These are phyloP conservation scores for Lophura swinhoii DNA, from an alignment of 2,797 vertebrate genomes.

Conservation along the genomic window DNA sequence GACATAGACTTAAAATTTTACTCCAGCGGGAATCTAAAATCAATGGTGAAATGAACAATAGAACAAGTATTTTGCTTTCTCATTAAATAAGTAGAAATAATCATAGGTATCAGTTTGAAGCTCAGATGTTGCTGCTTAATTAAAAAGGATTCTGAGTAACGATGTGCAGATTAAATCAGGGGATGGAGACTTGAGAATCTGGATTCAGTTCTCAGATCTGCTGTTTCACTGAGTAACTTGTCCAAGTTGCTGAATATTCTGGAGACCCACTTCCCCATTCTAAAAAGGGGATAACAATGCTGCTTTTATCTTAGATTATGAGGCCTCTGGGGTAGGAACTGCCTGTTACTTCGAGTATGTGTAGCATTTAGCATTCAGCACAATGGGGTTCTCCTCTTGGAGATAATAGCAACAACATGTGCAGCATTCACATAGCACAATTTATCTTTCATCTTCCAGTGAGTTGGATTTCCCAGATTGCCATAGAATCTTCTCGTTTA, in stretches of 20 bases:
- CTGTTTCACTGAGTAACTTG: slow-evolving; percentile 5
- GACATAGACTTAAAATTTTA: neutral
- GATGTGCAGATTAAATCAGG: neutral
- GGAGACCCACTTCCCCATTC: slow-evolving; percentile 45
- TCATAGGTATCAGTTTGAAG: neutral
- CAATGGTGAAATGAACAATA: neutral
- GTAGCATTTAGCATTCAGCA: slow-evolving; percentile 26
- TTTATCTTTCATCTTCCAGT: slow-evolving; percentile 50
- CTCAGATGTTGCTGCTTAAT: neutral
- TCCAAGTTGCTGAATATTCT: neutral
- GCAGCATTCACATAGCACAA: neutral
- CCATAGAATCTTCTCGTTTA: neutral
- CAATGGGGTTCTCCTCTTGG: slow-evolving; percentile 51
- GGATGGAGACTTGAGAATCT: neutral
- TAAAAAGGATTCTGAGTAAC: neutral
- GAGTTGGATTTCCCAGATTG: slow-evolving; percentile 33
- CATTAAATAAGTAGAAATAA: neutral
- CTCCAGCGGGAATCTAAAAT: neutral
- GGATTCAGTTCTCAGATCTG: slow-evolving; percentile 28
- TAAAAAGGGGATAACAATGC: slow-evolving; percentile 2
- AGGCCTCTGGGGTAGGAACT: slow-evolving; percentile 38
- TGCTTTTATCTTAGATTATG: slow-evolving; percentile 50
- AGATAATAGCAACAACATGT: slow-evolving; percentile 66
- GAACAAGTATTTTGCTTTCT: neutral
- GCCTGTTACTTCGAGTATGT: slow-evolving; percentile 13